A percentile compares a stretch with the other conserved stretches of the same genome.
These are phyloP conservation scores for Tetranychus truncatus DNA, from an alignment of 2,888 invertebrate species.

Conservation along the genomic window DNA sequence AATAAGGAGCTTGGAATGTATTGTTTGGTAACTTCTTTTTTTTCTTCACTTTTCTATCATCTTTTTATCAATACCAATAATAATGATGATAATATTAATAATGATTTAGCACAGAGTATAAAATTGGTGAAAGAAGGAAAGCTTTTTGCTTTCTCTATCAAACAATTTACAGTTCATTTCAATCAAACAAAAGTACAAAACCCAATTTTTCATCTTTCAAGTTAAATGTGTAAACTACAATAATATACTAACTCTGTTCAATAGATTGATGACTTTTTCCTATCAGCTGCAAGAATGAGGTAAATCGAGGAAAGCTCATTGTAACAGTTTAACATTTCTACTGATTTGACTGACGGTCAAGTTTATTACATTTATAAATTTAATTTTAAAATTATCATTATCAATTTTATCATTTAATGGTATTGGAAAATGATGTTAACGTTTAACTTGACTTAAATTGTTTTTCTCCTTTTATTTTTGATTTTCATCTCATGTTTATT, in stretches of 20 bases:
- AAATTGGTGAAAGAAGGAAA: background rate
- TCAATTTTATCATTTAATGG: background rate
- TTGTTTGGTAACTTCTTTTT: background rate
- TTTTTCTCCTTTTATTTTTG: background rate
- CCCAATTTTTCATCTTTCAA: background rate
- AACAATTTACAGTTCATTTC: background rate
- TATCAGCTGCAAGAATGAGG: background rate
- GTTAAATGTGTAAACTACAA: background rate
- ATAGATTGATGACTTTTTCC: background rate
- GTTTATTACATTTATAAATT: background rate
- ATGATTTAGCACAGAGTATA: background rate
- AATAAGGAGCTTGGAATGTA: background rate
- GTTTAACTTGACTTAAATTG: background rate
- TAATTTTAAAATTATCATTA: background rate
- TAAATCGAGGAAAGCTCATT: background rate
- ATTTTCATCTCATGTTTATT: background rate
- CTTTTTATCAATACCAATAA: background rate
- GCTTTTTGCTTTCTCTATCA: background rate
- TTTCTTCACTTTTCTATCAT: background rate
- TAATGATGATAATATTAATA: background rate
- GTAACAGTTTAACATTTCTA: background rate
- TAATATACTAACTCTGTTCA: background rate
- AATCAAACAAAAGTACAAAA: background rate
- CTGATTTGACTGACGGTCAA: background rate
- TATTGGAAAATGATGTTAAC: background rate